Conservation (phyloP, 1,140 invertebrate genomes). For the Pemphigus obesinymphae region DNA sequence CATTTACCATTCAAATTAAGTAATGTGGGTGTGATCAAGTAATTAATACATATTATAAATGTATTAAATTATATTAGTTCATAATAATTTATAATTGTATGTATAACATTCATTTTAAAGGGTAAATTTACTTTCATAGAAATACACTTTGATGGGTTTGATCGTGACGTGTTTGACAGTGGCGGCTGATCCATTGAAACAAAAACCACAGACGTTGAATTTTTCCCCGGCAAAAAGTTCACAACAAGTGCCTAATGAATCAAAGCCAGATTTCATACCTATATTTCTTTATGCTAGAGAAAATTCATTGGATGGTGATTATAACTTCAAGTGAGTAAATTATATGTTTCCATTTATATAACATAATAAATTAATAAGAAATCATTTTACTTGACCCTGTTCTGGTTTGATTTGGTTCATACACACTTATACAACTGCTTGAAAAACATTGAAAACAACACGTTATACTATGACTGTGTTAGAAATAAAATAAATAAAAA, state of each 20-base stretch:
- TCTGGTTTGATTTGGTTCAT: background rate
- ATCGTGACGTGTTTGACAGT: slow-evolving; percentile 20
- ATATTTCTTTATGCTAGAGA: slow-evolving; percentile 17
- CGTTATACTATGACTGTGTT: background rate
- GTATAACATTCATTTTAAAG: background rate
- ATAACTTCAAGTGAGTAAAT: slow-evolving; percentile 22
- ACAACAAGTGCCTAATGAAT: background rate
- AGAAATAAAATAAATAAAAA: background rate
- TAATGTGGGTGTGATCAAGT: background rate
- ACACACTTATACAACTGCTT: background rate
- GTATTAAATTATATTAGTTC: background rate
- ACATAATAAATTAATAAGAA: background rate
- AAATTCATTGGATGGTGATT: slow-evolving; percentile 30
- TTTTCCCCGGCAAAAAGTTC: background rate
- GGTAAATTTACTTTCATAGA: slow-evolving; percentile 19
- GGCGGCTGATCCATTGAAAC: background rate
- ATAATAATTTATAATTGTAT: background rate
- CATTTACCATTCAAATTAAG: background rate
- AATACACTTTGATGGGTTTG: background rate
- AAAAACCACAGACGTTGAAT: background rate
- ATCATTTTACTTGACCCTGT: background rate
- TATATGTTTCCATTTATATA: too few species aligned
- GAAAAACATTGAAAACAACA: background rate
- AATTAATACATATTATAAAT: background rate
- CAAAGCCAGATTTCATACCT: slow-evolving; percentile 4